These are phyloP conservation scores for Megathymus violae DNA, from an alignment of 1,140 invertebrate species.

Conservation along the genomic window DNA sequence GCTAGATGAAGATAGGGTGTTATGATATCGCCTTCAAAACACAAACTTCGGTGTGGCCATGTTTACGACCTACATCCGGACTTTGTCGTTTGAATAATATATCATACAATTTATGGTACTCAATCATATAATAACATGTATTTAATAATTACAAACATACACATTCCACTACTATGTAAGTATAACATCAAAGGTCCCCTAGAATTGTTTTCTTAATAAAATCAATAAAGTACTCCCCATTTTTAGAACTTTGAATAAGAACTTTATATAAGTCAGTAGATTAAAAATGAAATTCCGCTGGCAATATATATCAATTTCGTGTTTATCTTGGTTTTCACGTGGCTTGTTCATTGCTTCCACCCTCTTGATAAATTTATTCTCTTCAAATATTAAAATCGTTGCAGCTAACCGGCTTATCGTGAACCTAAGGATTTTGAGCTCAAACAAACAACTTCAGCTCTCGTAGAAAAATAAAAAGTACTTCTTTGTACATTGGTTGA, in stretches of 20 bases:
- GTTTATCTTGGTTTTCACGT: constrained; percentile 17
- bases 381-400: constrained; percentile 32
- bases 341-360: constrained; percentile 14
- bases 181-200: too few species aligned
- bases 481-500: constrained; percentile 26
- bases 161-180: too few species aligned
- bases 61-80: too few species aligned
- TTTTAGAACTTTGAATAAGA: background rate
- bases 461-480: constrained; percentile 28
- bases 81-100: too few species aligned
- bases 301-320: constrained; percentile 4
- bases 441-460: constrained; percentile 28
- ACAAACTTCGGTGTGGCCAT: too few species aligned
- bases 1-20: too few species aligned
- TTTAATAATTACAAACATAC: too few species aligned
- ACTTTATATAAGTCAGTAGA: background rate
- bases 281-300: background rate
- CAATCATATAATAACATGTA: too few species aligned
- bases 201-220: too few species aligned
- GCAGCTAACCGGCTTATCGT: constrained; percentile 24
- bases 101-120: too few species aligned
- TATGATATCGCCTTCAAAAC: too few species aligned
- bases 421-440: constrained; percentile 29
- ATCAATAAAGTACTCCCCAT: background rate
- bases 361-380: constrained; percentile 26